Evolutionary conservation across 1,140 invertebrate species (phyloP).

Genomic region (Macrosteles quadrilineatus): DNA sequence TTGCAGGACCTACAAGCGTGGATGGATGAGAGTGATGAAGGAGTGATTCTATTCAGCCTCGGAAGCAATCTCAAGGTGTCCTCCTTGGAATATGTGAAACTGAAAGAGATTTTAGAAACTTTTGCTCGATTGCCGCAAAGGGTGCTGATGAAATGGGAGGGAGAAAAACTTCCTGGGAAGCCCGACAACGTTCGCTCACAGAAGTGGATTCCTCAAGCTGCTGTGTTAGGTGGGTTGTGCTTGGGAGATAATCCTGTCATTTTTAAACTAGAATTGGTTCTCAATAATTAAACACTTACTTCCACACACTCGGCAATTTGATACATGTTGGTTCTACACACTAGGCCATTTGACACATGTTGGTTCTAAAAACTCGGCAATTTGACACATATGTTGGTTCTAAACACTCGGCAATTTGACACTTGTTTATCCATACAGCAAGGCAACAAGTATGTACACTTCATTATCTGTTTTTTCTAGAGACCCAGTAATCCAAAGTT

Average conservation of each 20-base stretch:
- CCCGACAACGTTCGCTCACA: slow-evolving; percentile 53
- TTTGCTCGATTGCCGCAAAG: slow-evolving; percentile 43
- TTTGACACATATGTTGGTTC: too few species aligned
- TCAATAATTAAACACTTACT: background rate
- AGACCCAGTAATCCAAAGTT: too few species aligned
- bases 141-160: slow-evolving; percentile 47
- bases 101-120: slow-evolving; percentile 35
- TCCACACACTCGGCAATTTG: too few species aligned
- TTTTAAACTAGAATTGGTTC: background rate
- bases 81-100: slow-evolving; percentile 32
- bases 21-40: slow-evolving; percentile 47
- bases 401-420: too few species aligned
- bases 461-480: too few species aligned
- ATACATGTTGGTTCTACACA: too few species aligned
- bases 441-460: too few species aligned
- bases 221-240: slow-evolving; percentile 53
- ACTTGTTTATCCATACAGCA: too few species aligned
- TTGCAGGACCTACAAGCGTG: slow-evolving; percentile 41
- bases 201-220: slow-evolving; percentile 57
- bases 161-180: slow-evolving; percentile 41
- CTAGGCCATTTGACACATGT: too few species aligned
- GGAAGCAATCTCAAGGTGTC: slow-evolving; percentile 45
- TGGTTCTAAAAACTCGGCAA: too few species aligned
- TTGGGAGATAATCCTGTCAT: background rate
- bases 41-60: slow-evolving; percentile 52